Evolutionary conservation across 23 tunicate species (phyloP).

Genomic region (Corella eumyota): DNA sequence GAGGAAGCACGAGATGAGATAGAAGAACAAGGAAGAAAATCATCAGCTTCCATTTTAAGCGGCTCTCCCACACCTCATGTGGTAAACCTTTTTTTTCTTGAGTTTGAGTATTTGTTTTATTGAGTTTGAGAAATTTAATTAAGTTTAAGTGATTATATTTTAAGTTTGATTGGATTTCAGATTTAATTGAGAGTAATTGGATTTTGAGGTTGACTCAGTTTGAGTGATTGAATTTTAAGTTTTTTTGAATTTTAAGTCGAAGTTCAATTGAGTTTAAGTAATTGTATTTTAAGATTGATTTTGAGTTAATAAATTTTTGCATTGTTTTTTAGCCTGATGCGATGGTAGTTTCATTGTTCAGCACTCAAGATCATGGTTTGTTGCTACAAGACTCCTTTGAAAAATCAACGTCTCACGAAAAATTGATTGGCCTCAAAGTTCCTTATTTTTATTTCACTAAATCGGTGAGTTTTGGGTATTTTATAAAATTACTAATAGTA

Average conservation of each 20-base stretch:
- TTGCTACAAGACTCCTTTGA: conserved; percentile 64
- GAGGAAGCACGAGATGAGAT: conserved; percentile 17
- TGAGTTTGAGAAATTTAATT: too few relatives aligned
- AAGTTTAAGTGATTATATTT: too few relatives aligned
- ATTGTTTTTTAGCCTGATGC: conserved; percentile 63
- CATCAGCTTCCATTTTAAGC: not conserved
- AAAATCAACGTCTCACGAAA: conserved; percentile 7
- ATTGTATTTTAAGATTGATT: too few relatives aligned
- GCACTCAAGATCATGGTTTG: conserved; percentile 70
- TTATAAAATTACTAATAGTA: too few relatives aligned
- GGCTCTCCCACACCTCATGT: not conserved
- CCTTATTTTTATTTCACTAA: conserved; percentile 71
- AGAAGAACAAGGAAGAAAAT: conserved; percentile 3
- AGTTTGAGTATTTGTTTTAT: too few relatives aligned
- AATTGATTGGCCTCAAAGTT: conserved; percentile 60
- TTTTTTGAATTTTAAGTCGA: too few relatives aligned
- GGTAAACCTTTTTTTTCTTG: not conserved
- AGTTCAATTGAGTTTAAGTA: too few relatives aligned
- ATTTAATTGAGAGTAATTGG: too few relatives aligned
- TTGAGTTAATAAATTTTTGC: too few relatives aligned
- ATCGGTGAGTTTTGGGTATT: conserved; percentile 38
- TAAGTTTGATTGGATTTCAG: too few relatives aligned
- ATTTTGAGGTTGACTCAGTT: too few relatives aligned
- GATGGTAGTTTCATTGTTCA: conserved; percentile 65
- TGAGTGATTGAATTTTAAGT: too few relatives aligned